A percentile compares a stretch with the other conserved stretches of the same genome.
These are phyloP conservation scores for Chiroxiphia lanceolata DNA, from an alignment of 2,797 vertebrate genomes.

Conservation along the genomic window DNA sequence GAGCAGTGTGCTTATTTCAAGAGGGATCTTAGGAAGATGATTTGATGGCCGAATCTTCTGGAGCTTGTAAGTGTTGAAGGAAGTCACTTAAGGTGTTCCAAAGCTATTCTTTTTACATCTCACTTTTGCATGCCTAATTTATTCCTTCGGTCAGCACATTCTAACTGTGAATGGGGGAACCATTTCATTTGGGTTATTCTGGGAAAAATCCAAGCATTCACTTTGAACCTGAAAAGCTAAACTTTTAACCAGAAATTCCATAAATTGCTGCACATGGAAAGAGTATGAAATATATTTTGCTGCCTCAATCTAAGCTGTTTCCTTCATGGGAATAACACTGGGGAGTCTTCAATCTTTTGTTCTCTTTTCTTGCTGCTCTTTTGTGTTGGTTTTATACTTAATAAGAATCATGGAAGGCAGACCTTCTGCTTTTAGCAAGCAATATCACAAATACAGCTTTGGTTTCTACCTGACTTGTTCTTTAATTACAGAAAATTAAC, in stretches of 20 bases:
- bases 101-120: neutral
- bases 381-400: neutral
- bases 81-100: neutral
- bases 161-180: neutral
- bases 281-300: neutral
- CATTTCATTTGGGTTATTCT: neutral
- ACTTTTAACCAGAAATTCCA: neutral
- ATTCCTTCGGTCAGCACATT: neutral
- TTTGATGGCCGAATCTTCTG: neutral
- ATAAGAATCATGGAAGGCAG: neutral
- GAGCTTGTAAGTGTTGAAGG: neutral
- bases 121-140: neutral
- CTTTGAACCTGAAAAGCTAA: neutral
- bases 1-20: neutral
- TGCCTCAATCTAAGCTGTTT: neutral
- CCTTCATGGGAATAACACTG: neutral
- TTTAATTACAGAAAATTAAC: conserved; percentile 64
- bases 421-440: neutral
- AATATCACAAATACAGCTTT: neutral
- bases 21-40: neutral
- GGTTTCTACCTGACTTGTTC: conserved; percentile 62
- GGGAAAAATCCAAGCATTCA: neutral
- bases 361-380: neutral
- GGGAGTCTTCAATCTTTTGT: neutral
- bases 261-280: conserved; percentile 4